These are phyloP conservation scores for Isotomurus palustris DNA, from an alignment of 2,888 invertebrate genomes.

Conservation along the genomic window DNA sequence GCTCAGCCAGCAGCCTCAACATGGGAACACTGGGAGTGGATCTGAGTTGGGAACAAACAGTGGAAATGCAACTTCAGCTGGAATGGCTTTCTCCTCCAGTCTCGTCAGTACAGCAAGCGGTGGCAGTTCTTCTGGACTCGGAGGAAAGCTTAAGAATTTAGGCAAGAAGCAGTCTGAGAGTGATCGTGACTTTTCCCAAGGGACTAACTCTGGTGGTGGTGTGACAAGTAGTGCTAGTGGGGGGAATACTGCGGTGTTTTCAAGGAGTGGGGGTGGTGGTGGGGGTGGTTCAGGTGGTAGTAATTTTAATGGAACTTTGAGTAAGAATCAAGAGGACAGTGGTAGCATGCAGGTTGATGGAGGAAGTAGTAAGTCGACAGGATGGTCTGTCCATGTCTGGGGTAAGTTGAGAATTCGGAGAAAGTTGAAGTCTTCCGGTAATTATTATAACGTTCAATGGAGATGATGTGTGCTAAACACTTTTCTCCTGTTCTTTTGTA, in stretches of 20 bases:
- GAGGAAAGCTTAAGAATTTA: slow-evolving; percentile 12
- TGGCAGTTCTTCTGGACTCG: not conserved
- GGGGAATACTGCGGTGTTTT: not conserved
- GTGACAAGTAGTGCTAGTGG: not conserved
- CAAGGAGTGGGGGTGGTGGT: slow-evolving; percentile 1
- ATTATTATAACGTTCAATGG: no score
- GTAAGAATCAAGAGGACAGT: not conserved
- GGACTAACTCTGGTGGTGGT: not conserved
- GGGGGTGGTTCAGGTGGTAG: no score
- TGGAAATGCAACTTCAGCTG: not conserved
- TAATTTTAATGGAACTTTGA: no score
- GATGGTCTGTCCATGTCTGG: slow-evolving; percentile 73
- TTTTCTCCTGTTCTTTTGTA: no score
- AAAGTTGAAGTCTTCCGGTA: no score
- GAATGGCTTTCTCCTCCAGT: no score
- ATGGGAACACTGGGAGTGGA: not conserved
- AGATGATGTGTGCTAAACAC: no score
- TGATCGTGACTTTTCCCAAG: slow-evolving; percentile 12
- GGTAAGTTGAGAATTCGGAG: no score
- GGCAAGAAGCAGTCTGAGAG: slow-evolving; percentile 17
- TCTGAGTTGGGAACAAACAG: not conserved
- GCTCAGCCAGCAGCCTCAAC: not conserved
- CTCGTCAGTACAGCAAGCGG: not conserved
- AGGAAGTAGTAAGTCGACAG: slow-evolving; percentile 52
- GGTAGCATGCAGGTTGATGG: slow-evolving; percentile 49